Conservation (phyloP, 2,113 vertebrate species). For the Ceuthmochares aereus region DNA sequence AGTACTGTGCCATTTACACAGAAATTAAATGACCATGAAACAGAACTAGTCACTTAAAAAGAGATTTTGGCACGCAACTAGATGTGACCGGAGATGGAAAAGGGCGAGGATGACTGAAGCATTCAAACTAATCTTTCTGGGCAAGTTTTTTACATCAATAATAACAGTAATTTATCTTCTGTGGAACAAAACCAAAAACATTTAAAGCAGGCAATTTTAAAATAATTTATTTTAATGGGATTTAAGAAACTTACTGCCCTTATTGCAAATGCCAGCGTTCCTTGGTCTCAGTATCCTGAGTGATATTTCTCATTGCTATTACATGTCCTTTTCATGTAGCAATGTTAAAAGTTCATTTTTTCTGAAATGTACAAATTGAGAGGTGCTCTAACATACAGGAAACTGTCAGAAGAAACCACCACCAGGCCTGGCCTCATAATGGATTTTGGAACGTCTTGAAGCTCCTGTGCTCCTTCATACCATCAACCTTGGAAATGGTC, state of each 20-base stretch:
- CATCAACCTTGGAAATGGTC: neutral
- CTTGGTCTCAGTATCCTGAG: neutral
- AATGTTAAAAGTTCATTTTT: neutral
- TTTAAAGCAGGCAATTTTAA: neutral
- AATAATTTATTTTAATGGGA: neutral
- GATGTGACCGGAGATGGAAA: neutral
- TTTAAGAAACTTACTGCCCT: neutral
- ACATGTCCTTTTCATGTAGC: rapidly evolving
- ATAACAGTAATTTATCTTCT: neutral
- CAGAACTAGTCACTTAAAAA: neutral
- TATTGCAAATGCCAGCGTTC: neutral
- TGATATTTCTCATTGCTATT: neutral
- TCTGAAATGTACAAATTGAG: neutral
- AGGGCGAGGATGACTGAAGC: rapidly evolving
- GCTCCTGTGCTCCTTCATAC: neutral
- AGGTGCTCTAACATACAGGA: neutral
- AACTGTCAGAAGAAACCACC: neutral
- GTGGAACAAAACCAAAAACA: neutral
- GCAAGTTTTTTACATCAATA: neutral
- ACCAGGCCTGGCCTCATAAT: neutral
- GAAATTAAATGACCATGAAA: no score
- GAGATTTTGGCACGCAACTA: neutral
- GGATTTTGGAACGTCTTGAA: neutral
- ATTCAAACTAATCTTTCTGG: neutral
- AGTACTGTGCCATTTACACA: neutral